Percentiles rank a stretch among this genome's conserved stretches.
These are phyloP conservation scores for Drosophila mercatorum DNA, from an alignment of 2,888 invertebrate genomes.

Conservation along the genomic window DNA sequence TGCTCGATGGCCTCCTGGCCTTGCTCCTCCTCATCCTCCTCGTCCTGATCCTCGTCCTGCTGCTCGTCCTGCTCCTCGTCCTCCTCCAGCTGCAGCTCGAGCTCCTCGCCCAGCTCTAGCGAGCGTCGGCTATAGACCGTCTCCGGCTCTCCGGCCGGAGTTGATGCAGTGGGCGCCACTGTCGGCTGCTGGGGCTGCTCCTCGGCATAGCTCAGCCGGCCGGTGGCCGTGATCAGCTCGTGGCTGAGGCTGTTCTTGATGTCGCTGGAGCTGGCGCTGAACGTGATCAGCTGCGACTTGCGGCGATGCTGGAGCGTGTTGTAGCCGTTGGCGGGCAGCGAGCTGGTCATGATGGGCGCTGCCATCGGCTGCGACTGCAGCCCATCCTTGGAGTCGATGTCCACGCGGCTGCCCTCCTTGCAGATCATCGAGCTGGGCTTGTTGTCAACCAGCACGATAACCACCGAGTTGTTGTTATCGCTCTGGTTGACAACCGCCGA, in stretches of 20 bases:
- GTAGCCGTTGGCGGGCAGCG: conserved; percentile 67
- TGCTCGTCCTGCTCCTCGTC: conserved; percentile 66
- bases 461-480: conserved; percentile 84
- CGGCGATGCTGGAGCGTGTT: conserved; percentile 82
- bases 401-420: conserved; percentile 79
- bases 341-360: conserved; percentile 54
- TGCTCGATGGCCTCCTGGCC: conserved; percentile 41
- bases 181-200: conserved; percentile 59
- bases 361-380: conserved; percentile 24
- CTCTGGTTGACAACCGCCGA: conserved; percentile 82
- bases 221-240: conserved; percentile 79
- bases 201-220: conserved; percentile 81
- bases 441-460: conserved; percentile 84
- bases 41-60: conserved; percentile 36
- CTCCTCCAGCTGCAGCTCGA: conserved; percentile 66
- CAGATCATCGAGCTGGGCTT: conserved; percentile 84
- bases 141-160: conserved; percentile 61
- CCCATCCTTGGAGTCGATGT: conserved; percentile 57
- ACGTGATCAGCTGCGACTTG: conserved; percentile 83
- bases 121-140: conserved; percentile 78
- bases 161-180: conserved; percentile 18
- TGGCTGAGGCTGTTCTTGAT: conserved; percentile 84
- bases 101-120: conserved; percentile 68
- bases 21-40: conserved; percentile 23
- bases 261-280: conserved; percentile 84